phyloP scores from a whole-genome alignment of 2,797 vertebrate genomes.

The Rhinophrynus dorsalis region DNA sequence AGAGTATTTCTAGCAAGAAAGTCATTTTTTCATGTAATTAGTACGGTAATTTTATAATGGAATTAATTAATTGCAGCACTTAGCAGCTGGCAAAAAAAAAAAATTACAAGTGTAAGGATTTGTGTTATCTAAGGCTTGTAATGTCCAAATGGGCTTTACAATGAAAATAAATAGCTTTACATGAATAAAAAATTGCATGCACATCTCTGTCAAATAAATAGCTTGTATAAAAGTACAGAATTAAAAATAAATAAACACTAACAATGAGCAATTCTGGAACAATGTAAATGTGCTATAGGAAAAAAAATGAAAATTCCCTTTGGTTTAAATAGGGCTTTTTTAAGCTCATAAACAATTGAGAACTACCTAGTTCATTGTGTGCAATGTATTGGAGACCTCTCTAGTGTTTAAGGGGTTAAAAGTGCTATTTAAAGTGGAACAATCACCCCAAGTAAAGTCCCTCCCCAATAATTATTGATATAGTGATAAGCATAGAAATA shows the following conservation, averaged over 20 bases:
- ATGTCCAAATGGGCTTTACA: constrained; percentile 16
- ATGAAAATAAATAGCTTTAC: not conserved
- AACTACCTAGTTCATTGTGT: no score
- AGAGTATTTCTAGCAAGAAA: constrained; percentile 48
- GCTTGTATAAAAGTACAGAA: not conserved
- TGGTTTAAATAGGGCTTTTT: no score
- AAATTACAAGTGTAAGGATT: constrained; percentile 53
- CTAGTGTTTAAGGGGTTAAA: no score
- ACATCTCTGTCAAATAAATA: not conserved
- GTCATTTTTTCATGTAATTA: constrained; percentile 58
- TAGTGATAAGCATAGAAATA: no score
- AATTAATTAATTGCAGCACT: constrained; percentile 57
- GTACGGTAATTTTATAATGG: constrained; percentile 51
- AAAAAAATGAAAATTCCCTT: no score
- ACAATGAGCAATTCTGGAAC: no score
- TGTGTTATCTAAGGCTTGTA: constrained; percentile 29
- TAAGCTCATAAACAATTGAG: no score
- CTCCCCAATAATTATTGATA: no score
- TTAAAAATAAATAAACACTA: not conserved
- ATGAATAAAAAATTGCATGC: constrained; percentile 11
- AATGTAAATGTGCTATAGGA: no score
- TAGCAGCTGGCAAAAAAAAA: constrained; percentile 47
- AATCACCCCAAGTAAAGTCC: no score
- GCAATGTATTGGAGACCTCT: no score
- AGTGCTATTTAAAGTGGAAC: no score